phyloP scores from a whole-genome alignment of 1,140 invertebrate genomes.

The Laupala kohalensis region DNA sequence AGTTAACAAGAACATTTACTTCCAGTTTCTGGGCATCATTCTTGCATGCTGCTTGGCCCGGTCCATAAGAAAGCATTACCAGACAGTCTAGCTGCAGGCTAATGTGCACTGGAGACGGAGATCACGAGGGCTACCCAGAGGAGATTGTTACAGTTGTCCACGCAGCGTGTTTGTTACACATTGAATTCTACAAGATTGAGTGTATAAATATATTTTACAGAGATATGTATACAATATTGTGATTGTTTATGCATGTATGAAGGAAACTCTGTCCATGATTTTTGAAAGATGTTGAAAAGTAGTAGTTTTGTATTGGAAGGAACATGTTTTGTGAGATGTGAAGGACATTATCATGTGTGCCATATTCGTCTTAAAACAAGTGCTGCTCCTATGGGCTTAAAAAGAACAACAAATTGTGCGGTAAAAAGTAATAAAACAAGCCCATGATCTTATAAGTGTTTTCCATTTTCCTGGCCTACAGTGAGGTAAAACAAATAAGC shows the following conservation, averaged over 20 bases:
- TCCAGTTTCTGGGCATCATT: constrained; percentile 9
- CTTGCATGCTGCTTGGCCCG: constrained; percentile 8
- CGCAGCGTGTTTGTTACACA: not conserved
- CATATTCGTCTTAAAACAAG: not conserved
- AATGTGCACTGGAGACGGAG: not conserved
- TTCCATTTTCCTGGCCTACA: not conserved
- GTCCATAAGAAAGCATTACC: constrained; percentile 2
- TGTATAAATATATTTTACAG: not conserved
- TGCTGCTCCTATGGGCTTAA: not conserved
- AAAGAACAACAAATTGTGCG: no score
- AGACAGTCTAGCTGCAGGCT: constrained; percentile 5
- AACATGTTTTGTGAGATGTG: no score
- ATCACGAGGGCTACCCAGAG: not conserved
- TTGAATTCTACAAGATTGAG: not conserved
- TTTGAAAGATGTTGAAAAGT: not conserved
- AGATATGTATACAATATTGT: not conserved
- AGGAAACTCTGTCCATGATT: not conserved
- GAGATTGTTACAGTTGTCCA: not conserved
- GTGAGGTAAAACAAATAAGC: not conserved
- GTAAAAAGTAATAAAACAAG: not conserved
- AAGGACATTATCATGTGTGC: not conserved
- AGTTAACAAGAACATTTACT: no score
- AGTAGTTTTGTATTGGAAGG: not conserved
- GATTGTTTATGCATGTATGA: not conserved
- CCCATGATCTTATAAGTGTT: not conserved